phyloP scores from a whole-genome alignment of 2,113 vertebrate genomes.

The Takifugu bimaculatus region DNA sequence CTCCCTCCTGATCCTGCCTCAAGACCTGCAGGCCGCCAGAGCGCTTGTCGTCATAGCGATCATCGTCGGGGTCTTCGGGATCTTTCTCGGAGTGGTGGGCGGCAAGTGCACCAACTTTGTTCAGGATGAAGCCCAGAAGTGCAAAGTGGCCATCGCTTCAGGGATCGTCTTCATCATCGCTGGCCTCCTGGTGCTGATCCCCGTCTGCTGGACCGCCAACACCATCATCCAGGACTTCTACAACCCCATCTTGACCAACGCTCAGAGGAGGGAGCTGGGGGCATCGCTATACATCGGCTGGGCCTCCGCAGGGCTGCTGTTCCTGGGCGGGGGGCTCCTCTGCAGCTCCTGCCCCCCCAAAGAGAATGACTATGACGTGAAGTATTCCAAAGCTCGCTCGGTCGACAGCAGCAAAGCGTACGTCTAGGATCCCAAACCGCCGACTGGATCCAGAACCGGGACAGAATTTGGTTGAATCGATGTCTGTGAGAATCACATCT shows the following conservation, averaged over 20 bases:
- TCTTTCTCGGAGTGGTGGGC: slow-evolving; percentile 54
- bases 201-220: slow-evolving; percentile 80
- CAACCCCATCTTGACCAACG: slow-evolving; percentile 73
- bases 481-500: not conserved
- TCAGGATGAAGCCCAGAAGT: slow-evolving; percentile 49
- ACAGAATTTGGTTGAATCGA: not conserved
- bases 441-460: not conserved
- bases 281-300: slow-evolving; percentile 82
- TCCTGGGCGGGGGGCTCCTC: slow-evolving; percentile 78
- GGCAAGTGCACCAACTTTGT: slow-evolving; percentile 75
- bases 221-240: slow-evolving; percentile 83
- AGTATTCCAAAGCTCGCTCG: slow-evolving; percentile 62
- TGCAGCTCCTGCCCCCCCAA: slow-evolving; percentile 73
- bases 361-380: slow-evolving; percentile 45
- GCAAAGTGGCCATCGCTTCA: slow-evolving; percentile 52
- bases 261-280: slow-evolving; percentile 82
- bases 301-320: slow-evolving; percentile 71
- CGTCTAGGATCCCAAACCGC: slow-evolving; percentile 35
- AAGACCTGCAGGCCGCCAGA: slow-evolving; percentile 71
- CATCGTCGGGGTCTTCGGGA: slow-evolving; percentile 52
- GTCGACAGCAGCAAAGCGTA: slow-evolving; percentile 41
- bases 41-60: slow-evolving; percentile 71
- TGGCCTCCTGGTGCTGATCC: slow-evolving; percentile 75
- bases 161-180: slow-evolving; percentile 69
- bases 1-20: slow-evolving; percentile 73